These are phyloP conservation scores for Odontomachus brunneus DNA, from an alignment of 1,140 invertebrate genomes.

Conservation along the genomic window DNA sequence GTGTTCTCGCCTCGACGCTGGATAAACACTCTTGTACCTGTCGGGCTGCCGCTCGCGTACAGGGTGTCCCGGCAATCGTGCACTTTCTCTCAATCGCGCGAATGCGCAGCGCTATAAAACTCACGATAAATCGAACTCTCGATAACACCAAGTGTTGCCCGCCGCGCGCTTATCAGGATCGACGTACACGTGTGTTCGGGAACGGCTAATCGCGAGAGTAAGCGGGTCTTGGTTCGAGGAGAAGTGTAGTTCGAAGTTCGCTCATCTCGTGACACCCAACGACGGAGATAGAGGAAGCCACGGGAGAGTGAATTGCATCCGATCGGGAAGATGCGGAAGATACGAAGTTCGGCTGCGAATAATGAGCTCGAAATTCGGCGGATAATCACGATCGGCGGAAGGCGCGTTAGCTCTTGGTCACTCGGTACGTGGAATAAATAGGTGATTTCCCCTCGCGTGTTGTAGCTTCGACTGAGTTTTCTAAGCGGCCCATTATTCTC, in stretches of 20 bases:
- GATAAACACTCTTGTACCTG: conserved; percentile 53
- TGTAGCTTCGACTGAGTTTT: conserved; percentile 35
- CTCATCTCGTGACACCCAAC: background rate
- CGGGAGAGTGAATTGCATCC: background rate
- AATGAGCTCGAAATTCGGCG: background rate
- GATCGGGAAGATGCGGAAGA: background rate
- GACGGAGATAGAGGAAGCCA: background rate
- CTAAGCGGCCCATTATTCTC: conserved; percentile 24
- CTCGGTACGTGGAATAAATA: conserved; percentile 50
- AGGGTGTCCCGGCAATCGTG: conserved; percentile 26
- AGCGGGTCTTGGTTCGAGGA: too few species aligned
- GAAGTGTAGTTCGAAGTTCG: background rate
- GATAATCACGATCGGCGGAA: background rate
- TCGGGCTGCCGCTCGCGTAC: conserved; percentile 24
- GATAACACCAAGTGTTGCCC: background rate
- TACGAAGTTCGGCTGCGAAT: too few species aligned
- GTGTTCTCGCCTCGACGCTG: conserved; percentile 50
- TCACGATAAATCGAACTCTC: background rate
- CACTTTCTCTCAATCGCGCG: conserved; percentile 20
- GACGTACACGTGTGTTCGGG: too few species aligned
- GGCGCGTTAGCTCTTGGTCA: background rate
- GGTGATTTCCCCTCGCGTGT: conserved; percentile 24
- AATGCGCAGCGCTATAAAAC: conserved; percentile 11
- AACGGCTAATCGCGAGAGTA: too few species aligned
- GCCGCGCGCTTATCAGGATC: background rate